phyloP scores from a whole-genome alignment of 2,113 vertebrate genomes.

The Platycercus adscitus region DNA sequence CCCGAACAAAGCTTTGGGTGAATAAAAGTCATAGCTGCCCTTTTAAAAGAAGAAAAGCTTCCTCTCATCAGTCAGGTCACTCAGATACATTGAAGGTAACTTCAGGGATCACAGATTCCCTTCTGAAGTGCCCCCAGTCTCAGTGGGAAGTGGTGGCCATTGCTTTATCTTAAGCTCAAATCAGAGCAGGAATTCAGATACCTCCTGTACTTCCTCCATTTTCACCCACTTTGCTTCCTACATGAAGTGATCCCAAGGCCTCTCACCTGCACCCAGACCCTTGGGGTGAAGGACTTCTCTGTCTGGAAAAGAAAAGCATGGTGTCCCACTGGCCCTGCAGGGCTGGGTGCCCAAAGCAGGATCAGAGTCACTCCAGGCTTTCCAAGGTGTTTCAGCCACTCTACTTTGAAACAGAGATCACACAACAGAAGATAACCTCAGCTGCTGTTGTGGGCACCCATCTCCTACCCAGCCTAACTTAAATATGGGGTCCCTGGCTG shows the following conservation, averaged over 20 bases:
- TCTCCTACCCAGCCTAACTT: neutral
- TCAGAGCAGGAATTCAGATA: neutral
- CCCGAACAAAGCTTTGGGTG: neutral
- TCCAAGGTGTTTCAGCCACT: neutral
- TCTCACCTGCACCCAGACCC: neutral
- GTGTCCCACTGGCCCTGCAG: neutral
- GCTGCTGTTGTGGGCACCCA: neutral
- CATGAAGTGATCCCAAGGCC: neutral
- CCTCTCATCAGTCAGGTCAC: neutral
- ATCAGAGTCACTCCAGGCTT: neutral
- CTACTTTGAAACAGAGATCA: neutral
- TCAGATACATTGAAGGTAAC: neutral
- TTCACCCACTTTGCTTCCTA: neutral
- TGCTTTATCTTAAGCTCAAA: neutral
- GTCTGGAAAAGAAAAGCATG: neutral
- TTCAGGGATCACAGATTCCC: neutral
- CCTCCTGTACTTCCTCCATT: neutral
- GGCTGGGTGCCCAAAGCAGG: neutral
- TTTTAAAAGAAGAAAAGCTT: neutral
- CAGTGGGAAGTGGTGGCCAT: neutral
- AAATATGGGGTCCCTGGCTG: neutral
- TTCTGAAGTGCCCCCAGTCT: neutral
- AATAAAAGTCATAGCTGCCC: neutral
- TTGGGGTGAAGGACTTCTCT: neutral
- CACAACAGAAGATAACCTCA: neutral